phyloP scores from a whole-genome alignment of 2,113 vertebrate species.

The Ammodytes dubius region DNA sequence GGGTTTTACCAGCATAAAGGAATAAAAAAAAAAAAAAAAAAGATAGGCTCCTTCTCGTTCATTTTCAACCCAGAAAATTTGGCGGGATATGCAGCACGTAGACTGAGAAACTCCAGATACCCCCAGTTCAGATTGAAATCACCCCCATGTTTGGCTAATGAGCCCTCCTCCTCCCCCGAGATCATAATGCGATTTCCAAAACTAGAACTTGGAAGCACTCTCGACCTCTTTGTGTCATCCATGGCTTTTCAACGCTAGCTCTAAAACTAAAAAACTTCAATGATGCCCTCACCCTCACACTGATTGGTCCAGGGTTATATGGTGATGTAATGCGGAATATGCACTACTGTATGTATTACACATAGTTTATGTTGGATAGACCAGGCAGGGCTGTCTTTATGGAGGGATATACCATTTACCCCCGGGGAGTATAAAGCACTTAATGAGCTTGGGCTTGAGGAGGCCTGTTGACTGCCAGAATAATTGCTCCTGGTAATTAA shows the following conservation, averaged over 20 bases:
- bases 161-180: not conserved
- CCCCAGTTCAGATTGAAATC: conserved; percentile 3
- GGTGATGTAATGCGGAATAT: conserved; percentile 17
- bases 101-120: conserved; percentile 36
- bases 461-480: conserved; percentile 57
- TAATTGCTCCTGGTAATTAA: conserved; percentile 80
- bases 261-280: not conserved
- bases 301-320: conserved; percentile 21
- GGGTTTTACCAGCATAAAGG: conserved; percentile 57
- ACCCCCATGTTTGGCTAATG: conserved; percentile 3
- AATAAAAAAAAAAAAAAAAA: no score
- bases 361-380: conserved; percentile 1
- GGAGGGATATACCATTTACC: conserved; percentile 45
- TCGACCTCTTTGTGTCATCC: not conserved
- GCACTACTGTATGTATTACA: not conserved
- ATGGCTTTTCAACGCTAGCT: conserved; percentile 1
- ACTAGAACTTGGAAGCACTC: not conserved
- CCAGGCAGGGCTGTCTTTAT: conserved; percentile 37
- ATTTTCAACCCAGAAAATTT: conserved; percentile 50
- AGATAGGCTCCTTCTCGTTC: conserved; percentile 38
- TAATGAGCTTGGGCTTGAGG: conserved; percentile 67
- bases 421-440: conserved; percentile 61
- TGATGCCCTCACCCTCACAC: not conserved
- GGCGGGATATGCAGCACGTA: conserved; percentile 21
- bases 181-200: conserved; percentile 24